phyloP scores from a whole-genome alignment of 2,797 vertebrate genomes.

The Chloroceryle amazona region DNA sequence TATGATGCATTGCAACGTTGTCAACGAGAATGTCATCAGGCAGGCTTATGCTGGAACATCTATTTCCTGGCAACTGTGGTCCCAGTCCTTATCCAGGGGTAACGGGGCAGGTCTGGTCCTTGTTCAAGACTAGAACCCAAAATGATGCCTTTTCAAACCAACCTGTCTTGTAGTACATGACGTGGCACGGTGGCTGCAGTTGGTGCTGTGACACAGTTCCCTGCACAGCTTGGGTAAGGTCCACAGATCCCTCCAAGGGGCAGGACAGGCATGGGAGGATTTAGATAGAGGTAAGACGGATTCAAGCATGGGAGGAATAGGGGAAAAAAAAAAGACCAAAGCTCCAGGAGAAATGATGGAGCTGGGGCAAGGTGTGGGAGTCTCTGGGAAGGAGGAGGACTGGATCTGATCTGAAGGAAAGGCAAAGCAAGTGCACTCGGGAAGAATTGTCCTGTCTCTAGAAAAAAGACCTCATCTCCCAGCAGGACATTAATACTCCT shows the following conservation, averaged over 20 bases:
- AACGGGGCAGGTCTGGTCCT: accelerated
- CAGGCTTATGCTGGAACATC: neutral
- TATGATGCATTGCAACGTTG: neutral
- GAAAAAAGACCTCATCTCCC: neutral
- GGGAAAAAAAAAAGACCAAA: neutral
- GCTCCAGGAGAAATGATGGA: neutral
- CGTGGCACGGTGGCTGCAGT: neutral
- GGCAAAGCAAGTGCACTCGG: neutral
- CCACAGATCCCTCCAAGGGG: neutral
- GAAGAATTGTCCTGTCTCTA: neutral
- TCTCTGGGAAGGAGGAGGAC: neutral
- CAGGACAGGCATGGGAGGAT: neutral
- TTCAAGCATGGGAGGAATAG: neutral
- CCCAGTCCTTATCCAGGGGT: neutral
- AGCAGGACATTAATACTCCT: neutral
- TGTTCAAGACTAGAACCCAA: neutral
- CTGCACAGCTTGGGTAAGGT: accelerated
- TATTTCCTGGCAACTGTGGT: neutral
- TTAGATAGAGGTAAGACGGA: neutral
- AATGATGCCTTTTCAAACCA: neutral
- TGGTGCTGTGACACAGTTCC: neutral
- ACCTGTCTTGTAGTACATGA: neutral
- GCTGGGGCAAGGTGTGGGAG: neutral
- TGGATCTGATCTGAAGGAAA: neutral
- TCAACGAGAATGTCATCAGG: neutral